These are phyloP conservation scores for Campoplex nolae DNA, from an alignment of 2,888 invertebrate genomes.

Conservation along the genomic window DNA sequence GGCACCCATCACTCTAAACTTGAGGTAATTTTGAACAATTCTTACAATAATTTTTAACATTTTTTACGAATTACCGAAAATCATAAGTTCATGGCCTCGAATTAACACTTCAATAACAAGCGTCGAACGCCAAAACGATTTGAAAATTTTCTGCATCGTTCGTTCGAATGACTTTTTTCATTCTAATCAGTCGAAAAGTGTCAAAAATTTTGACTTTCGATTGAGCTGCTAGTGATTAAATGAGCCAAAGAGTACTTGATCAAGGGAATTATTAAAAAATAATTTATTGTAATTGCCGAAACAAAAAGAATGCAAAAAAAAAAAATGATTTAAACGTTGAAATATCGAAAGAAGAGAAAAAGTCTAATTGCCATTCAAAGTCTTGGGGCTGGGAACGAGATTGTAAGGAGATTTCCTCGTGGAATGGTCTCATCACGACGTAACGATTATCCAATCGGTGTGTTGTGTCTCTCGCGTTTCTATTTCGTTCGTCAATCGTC, in stretches of 20 bases:
- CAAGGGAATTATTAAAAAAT: not conserved
- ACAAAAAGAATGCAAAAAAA: not conserved
- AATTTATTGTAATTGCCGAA: not conserved
- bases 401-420: constrained; percentile 7
- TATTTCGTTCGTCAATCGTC: constrained; percentile 61
- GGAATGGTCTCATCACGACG: constrained; percentile 38
- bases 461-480: constrained; percentile 54
- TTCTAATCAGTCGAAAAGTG: not conserved
- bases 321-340: not conserved
- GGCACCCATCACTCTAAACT: constrained; percentile 66
- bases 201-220: not conserved
- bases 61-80: no score
- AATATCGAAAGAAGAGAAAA: not conserved
- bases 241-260: no score
- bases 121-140: no score
- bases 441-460: constrained; percentile 67
- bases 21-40: constrained; percentile 73
- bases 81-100: no score
- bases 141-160: no score
- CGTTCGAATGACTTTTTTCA: no score
- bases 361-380: not conserved
- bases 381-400: not conserved
- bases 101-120: no score
- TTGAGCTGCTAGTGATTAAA: no score
- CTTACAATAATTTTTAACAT: not conserved